phyloP scores from a whole-genome alignment of 2,888 invertebrate genomes.

The Noctua janthe region DNA sequence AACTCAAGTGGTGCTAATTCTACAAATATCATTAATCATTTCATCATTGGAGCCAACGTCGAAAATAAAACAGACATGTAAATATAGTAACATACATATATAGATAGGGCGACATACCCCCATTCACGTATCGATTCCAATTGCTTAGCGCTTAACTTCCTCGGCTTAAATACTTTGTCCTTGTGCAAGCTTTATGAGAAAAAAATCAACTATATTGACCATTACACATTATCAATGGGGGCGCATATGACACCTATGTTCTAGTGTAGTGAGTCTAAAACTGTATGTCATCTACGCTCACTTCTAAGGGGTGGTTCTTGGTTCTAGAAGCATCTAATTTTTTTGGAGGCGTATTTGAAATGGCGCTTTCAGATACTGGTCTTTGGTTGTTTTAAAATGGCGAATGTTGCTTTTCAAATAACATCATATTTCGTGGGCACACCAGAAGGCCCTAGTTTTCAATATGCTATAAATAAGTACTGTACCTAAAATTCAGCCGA shows the following conservation, averaged over 20 bases:
- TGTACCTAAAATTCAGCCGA: constrained; percentile 29
- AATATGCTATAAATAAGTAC: constrained; percentile 41
- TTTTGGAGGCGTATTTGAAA: neutral
- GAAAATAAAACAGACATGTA: constrained; percentile 65
- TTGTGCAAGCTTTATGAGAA: constrained; percentile 85
- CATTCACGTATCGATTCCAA: constrained; percentile 96
- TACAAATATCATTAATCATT: neutral
- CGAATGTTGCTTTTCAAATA: neutral
- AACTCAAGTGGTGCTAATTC: neutral
- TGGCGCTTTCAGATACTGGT: neutral
- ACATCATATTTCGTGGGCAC: neutral
- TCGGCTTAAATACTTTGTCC: constrained; percentile 91
- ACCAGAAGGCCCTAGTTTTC: neutral
- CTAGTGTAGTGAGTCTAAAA: constrained; percentile 60
- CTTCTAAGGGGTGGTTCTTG: constrained; percentile 52
- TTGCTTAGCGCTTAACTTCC: constrained; percentile 95
- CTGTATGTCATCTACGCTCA: constrained; percentile 54
- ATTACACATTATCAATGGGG: constrained; percentile 58
- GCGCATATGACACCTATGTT: constrained; percentile 57
- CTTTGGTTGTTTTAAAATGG: too few relatives aligned
- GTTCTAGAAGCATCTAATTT: constrained; percentile 53
- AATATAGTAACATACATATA: constrained; percentile 72
- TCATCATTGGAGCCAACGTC: constrained; percentile 72
- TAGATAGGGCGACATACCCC: constrained; percentile 92
- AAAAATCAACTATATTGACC: constrained; percentile 72